Conservation (phyloP, 53 echinoderm and acorn worm genomes). For the Paracentrotus lividus region DNA sequence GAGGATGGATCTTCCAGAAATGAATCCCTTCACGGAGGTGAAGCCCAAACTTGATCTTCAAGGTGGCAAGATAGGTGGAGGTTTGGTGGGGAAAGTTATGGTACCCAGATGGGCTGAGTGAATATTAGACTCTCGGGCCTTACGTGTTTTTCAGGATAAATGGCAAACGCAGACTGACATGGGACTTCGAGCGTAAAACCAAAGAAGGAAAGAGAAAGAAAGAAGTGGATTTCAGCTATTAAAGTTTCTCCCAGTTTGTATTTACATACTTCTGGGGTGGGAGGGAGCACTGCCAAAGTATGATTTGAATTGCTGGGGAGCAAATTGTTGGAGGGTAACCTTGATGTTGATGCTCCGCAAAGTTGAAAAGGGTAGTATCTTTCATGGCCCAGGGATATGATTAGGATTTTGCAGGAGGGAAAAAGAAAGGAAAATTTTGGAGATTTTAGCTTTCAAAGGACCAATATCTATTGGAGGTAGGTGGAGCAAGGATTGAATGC, state of each 20-base stretch:
- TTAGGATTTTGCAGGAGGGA: constrained; percentile 28
- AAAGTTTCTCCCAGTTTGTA: constrained; percentile 38
- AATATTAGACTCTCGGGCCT: constrained; percentile 14
- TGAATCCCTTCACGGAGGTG: constrained; percentile 43
- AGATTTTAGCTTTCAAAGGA: constrained; percentile 72
- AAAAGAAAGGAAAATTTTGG: constrained; percentile 62
- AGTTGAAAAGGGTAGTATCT: constrained; percentile 37
- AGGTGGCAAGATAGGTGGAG: constrained; percentile 66
- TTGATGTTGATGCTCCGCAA: constrained; percentile 75
- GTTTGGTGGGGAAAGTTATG: constrained; percentile 58
- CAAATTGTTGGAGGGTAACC: constrained; percentile 51
- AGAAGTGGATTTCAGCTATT: constrained; percentile 44
- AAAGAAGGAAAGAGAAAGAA: constrained; percentile 47
- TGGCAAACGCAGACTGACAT: constrained; percentile 35
- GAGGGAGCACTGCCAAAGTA: constrained; percentile 47
- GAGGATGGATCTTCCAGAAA: constrained; percentile 70
- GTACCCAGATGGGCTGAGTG: constrained; percentile 60
- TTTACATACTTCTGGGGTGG: constrained; percentile 16
- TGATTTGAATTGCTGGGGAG: constrained; percentile 62
- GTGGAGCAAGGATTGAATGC: constrained; percentile 48
- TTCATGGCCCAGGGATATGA: constrained; percentile 30
- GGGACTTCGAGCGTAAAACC: constrained; percentile 49
- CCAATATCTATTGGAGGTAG: constrained; percentile 75
- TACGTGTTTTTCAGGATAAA: no score
- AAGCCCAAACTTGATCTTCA: constrained; percentile 63